Base-by-base conservation (phyloP, 2,113 vertebrate genomes). In the Sinocyclocheilus grahami region DNA sequence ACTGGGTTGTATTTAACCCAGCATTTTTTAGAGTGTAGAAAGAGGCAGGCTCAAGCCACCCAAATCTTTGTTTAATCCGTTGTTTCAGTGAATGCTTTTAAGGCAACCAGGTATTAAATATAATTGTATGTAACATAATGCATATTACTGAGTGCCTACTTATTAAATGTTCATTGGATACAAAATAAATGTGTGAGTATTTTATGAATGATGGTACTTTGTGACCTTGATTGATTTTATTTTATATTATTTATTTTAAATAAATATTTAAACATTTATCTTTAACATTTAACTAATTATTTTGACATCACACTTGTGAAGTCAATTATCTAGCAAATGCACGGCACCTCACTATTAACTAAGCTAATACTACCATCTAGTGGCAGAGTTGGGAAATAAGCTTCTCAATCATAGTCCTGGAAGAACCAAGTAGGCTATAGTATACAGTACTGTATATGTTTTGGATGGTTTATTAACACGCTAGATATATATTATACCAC, bases 51-150 rank as follows among this genome's bases (percentile, higher is more conserved):
- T 90, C 22, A 37, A 60, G 85, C 89, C 71, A 83, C 67, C 75
- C 86, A 89, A 89, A 89, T 89, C 90, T 91, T 87, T 82, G 79
- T 74, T 91, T 90, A 88, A 90, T 89, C 90, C 69, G 74, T 90
- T 88, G 89, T 90, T 90, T 89, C 72, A 69, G 81, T 87, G 86
- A 83, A 48, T 85, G 87, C 83, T 87, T 83, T 86, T 83, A 86
- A 85, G 85, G 78, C 77, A 85, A 78, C 82, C 79, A 86, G 72
- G 83, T 75, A 80, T 76, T 27, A 87, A 89, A 87, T 86, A 51
- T 85, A 90, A 79, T 72, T 48, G 10, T 42, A 80, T 33, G 83
- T 69, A 63, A 51, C 67, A 88, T 55, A 90, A 88, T 83, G 87
- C 27, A 89, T 42, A 79, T 42, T 84, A 69, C 42, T 53, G n/a